These are phyloP conservation scores for Aphelenchoides besseyi DNA, from an alignment of 1,140 invertebrate species.

Conservation along the genomic window DNA sequence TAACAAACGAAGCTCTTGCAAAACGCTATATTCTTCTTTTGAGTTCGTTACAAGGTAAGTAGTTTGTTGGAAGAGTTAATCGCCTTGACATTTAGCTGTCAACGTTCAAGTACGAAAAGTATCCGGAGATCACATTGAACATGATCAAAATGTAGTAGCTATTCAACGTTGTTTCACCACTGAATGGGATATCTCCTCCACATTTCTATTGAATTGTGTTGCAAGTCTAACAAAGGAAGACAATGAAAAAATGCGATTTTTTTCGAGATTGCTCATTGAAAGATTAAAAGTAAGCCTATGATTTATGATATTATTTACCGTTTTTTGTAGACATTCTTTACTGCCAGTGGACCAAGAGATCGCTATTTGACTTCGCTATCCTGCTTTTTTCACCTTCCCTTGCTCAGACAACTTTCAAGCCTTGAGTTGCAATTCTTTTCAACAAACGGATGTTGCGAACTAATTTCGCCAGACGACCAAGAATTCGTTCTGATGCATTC, in stretches of 20 bases:
- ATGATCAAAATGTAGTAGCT: neutral
- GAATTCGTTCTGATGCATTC: neutral
- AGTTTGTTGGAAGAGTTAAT: neutral
- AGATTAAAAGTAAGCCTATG: conserved; percentile 12
- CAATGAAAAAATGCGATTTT: neutral
- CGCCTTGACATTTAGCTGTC: neutral
- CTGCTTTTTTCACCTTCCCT: conserved; percentile 23
- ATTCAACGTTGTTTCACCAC: conserved; percentile 10
- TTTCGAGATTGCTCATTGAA: neutral
- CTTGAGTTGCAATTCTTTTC: neutral
- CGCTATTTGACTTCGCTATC: too few species aligned
- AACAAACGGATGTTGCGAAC: neutral
- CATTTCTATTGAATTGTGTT: neutral
- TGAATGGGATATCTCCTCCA: conserved; percentile 14
- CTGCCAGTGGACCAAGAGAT: too few species aligned
- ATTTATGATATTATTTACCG: too few species aligned
- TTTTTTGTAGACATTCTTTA: conserved; percentile 1
- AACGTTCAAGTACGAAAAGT: conserved; percentile 14
- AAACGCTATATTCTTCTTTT: conserved; percentile 8
- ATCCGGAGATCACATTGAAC: conserved; percentile 21
- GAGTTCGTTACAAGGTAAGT: conserved; percentile 15
- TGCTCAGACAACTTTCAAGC: conserved; percentile 21
- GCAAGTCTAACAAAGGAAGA: conserved; percentile 4
- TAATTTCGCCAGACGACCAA: neutral
- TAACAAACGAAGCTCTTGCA: conserved; percentile 8